These are phyloP conservation scores for Pteromalus puparum DNA, from an alignment of 1,140 invertebrate species.

Conservation along the genomic window DNA sequence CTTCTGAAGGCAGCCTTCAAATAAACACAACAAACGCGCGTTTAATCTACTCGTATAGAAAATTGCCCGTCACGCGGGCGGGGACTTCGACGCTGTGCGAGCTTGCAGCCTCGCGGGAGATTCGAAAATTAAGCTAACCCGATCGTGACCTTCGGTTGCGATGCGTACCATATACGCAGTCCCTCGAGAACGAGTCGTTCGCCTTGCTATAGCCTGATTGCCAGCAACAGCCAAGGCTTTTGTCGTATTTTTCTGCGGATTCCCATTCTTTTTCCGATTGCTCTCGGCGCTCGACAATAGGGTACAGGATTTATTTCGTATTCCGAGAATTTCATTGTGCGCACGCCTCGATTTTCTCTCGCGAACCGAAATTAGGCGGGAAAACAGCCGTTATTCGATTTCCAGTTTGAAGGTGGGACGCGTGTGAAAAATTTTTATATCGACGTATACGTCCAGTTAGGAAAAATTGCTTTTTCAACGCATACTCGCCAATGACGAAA, in stretches of 20 bases:
- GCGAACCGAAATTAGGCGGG: not conserved
- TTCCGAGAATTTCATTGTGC: not conserved
- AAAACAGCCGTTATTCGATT: not conserved
- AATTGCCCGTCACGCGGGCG: not conserved
- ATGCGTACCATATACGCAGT: not conserved
- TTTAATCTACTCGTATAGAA: not conserved
- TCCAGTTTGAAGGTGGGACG: not conserved
- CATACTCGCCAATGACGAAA: too few species aligned
- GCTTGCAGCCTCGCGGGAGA: not conserved
- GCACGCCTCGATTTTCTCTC: not conserved
- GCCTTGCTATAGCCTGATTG: not conserved
- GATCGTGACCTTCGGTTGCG: not conserved
- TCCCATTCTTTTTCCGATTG: not conserved
- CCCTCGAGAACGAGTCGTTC: not conserved
- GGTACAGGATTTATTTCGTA: not conserved
- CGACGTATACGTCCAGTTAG: too few species aligned
- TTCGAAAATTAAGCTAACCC: slow-evolving; percentile 26
- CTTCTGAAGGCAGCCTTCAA: not conserved
- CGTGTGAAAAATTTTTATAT: too few species aligned
- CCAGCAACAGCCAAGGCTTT: not conserved
- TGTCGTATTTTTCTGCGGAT: not conserved
- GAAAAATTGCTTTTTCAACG: too few species aligned
- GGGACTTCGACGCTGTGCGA: slow-evolving; percentile 39
- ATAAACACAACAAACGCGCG: not conserved
- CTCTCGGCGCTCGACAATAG: not conserved